Percentiles rank a stretch among this genome's conserved stretches.
Conservation (phyloP, 1,140 invertebrate species). For the Drosophila saltans region DNA sequence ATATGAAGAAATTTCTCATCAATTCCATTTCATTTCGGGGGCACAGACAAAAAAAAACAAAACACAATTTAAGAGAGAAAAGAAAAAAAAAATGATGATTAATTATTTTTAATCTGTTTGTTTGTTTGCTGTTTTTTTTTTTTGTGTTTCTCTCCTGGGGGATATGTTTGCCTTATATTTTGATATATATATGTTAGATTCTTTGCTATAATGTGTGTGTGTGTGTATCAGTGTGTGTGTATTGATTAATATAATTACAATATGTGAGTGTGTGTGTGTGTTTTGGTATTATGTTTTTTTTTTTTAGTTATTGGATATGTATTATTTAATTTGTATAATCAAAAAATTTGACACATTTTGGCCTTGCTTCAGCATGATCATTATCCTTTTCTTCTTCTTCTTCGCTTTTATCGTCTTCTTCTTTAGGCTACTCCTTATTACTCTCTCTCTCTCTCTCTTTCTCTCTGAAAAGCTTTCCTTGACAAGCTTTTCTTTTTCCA, state of each 20-base stretch:
- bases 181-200: slow-evolving; percentile 57
- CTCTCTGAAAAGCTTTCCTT: not conserved
- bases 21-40: not conserved
- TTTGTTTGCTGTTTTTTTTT: not conserved
- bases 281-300: slow-evolving; percentile 42
- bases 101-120: slow-evolving; percentile 46
- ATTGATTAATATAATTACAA: slow-evolving; percentile 15
- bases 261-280: slow-evolving; percentile 25
- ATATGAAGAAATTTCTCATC: slow-evolving; percentile 11
- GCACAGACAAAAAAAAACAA: slow-evolving; percentile 33
- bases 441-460: not conserved
- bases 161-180: slow-evolving; percentile 67
- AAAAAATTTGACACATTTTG: slow-evolving; percentile 33
- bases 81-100: slow-evolving; percentile 25
- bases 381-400: not conserved
- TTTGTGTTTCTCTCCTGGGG: slow-evolving; percentile 5
- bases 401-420: not conserved
- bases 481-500: too few relatives aligned
- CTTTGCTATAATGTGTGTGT: slow-evolving; percentile 54
- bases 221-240: slow-evolving; percentile 19
- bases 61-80: not conserved
- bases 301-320: slow-evolving; percentile 46
- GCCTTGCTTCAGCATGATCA: not conserved
- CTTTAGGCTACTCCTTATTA: not conserved
- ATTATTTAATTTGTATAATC: slow-evolving; percentile 23